Evolutionary conservation across 2,888 invertebrate species (phyloP), one percentile per base, ranked within the genome.

Genomic region (Pyrochroa serraticornis): DNA sequence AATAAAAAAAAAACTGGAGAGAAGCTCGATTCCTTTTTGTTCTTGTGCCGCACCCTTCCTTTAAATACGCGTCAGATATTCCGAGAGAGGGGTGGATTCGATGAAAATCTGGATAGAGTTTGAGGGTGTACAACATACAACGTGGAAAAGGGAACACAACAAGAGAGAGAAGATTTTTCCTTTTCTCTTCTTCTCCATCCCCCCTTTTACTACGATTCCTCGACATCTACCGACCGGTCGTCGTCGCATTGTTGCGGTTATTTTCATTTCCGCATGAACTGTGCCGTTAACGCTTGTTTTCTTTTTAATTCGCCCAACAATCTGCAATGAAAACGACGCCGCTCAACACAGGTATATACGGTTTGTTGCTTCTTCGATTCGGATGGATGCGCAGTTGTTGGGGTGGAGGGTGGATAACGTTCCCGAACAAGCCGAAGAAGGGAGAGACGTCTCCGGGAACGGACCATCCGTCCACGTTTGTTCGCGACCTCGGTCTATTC

Each of bases 201-300:
- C 45, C 14, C n/a, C 14, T 34, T 32, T 34, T 5, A 35, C n/a
- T 13, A n/a, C 14, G 31, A 10, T 31, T 6, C 42, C 9, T 31
- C 22, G 6, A 9, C 22, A 10, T 31, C 31, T 39, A 8, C 35
- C 5, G 12, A 22, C 12, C 36, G 32, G 13, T 36, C 34, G 48
- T 14, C 37, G 43, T 34, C 52, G 52, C 47, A 57, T 58, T 62
- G 58, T 58, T 61, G 60, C 52, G 61, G 61, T 59, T 58, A 49
- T 58, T 61, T 60, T 51, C 57, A 53, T 52, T 58, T 57, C 55
- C 63, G 54, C 61, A 53, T 54, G 57, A 64, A 51, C 57, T 56
- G 48, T 48, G 45, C 47, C 8, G 55, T 51, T 65, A 65, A 66
- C 64, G 67, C 63, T 64, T 63, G 62, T 62, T 64, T 66, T 66